A percentile compares a stretch with the other conserved stretches of the same genome.
phyloP scores from a whole-genome alignment of 2,888 invertebrate genomes.

The Agrochola circellaris region DNA sequence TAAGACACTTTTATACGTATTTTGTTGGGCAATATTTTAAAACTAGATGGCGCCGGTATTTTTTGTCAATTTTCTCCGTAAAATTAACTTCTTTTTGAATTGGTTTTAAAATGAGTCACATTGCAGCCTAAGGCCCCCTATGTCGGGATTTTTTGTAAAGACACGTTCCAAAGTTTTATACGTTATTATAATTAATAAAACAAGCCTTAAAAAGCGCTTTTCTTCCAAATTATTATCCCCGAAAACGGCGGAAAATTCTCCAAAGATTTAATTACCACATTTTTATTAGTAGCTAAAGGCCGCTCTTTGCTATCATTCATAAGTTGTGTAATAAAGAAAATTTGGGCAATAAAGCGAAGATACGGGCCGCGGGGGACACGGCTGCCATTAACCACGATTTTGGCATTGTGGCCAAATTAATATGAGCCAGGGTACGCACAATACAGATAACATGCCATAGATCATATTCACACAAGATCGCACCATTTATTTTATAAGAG shows the following conservation, averaged over 20 bases:
- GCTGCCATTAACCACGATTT: slow-evolving; percentile 75
- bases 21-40: not conserved
- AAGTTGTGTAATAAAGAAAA: slow-evolving; percentile 81
- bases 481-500: slow-evolving; percentile 39
- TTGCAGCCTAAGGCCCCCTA: not conserved
- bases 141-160: not conserved
- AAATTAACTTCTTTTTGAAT: not conserved
- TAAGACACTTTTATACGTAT: not conserved
- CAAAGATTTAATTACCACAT: slow-evolving; percentile 75
- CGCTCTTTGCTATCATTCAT: slow-evolving; percentile 71
- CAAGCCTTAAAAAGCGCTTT: slow-evolving; percentile 25
- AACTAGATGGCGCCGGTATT: not conserved
- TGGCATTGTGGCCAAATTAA: slow-evolving; percentile 77
- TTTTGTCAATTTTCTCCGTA: too few species aligned
- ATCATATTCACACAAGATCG: slow-evolving; percentile 56
- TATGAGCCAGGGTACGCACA: slow-evolving; percentile 68
- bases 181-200: slow-evolving; percentile 28
- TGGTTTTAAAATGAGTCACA: not conserved
- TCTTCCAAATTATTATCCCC: slow-evolving; percentile 62
- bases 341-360: slow-evolving; percentile 78
- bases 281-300: slow-evolving; percentile 64
- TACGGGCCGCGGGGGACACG: slow-evolving; percentile 69
- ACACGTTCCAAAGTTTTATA: not conserved
- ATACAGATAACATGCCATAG: slow-evolving; percentile 50
- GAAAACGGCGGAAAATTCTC: slow-evolving; percentile 64